Base-by-base conservation (phyloP, 2,888 invertebrate species). In the Pseudococcus longispinus region DNA sequence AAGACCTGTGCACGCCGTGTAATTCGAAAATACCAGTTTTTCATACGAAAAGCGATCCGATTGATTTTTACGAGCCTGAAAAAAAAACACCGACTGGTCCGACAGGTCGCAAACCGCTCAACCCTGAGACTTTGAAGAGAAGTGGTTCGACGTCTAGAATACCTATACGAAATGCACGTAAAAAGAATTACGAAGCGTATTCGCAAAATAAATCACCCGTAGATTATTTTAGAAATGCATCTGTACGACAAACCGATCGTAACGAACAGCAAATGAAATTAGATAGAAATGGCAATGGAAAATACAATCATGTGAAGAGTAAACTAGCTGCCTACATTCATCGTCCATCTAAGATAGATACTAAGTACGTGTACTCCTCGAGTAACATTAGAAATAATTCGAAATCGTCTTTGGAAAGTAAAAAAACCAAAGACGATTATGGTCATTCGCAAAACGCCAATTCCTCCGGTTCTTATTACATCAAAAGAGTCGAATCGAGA, bases 21-120 rank as follows among this genome's bases (percentile, higher is more conserved):
- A 85, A 85, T 70, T 85, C 85, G n/a, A 84, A 84, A 65, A 84
- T 84, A 84, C 84, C 84, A 15, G 70, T 85, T 42, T 65, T 85
- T 13, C 44, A 85, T 15, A 9, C 44, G 11, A 60, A 60, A 37
- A 85, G 85, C 26, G 85, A 85, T 26, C 44, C 65, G 13, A n/a
- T 23, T 13, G 37, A 42, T 37, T 51, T 37, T 60, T 42, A 70
- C n/a, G 44, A 80, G 18, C 26, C 74, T 2, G 86, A 86, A 9
- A 26, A 44, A 60, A 51, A 32, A 55, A 44, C 44, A 18, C 44
- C 74, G 20, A 74, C 44, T 23, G 20, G 44, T 37, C 42, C n/a
- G 11, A 60, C 46, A 18, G 86, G 55, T 23, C 32, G 74, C 15
- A 86, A 80, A 32, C 55, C 46, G 15, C 29, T 86, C n/a, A 51